These are phyloP conservation scores for Agapetus fuscipes DNA, from an alignment of 2,888 invertebrate species.

Conservation along the genomic window DNA sequence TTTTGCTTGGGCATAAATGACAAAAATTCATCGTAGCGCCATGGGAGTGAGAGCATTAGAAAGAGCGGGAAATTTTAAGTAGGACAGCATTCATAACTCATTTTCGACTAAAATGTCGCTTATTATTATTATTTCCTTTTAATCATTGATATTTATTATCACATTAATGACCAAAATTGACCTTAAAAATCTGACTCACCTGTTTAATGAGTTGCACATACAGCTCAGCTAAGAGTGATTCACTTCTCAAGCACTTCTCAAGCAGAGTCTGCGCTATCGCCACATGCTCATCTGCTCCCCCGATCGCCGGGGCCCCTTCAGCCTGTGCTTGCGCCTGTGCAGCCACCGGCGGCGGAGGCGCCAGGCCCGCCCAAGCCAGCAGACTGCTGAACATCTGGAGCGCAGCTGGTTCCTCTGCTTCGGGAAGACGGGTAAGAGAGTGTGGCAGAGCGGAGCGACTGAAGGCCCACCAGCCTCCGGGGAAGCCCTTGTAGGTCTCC, in stretches of 20 bases:
- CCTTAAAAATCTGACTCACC: conserved; percentile 25
- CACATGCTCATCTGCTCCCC: conserved; percentile 79
- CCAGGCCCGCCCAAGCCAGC: conserved; percentile 80
- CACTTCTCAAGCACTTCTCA: conserved; percentile 85
- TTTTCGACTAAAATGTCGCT: too few relatives aligned
- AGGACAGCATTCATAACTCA: too few relatives aligned
- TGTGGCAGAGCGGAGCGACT: conserved; percentile 70
- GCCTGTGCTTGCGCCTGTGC: conserved; percentile 39
- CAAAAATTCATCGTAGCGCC: too few relatives aligned
- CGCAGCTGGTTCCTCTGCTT: conserved; percentile 78
- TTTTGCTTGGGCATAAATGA: too few relatives aligned
- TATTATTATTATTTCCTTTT: too few relatives aligned
- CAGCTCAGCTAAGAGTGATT: conserved; percentile 77
- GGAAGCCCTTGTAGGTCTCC: conserved; percentile 80
- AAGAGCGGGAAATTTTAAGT: too few relatives aligned
- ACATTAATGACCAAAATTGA: not conserved
- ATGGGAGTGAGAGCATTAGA: too few relatives aligned
- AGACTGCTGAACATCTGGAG: conserved; percentile 83
- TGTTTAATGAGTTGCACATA: conserved; percentile 89
- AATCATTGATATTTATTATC: too few relatives aligned
- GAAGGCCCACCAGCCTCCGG: conserved; percentile 85
- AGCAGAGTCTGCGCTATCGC: conserved; percentile 81
- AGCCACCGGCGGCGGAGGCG: conserved; percentile 34
- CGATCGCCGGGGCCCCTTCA: conserved; percentile 35
- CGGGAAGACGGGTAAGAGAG: conserved; percentile 73